phyloP scores from a whole-genome alignment of 2,113 vertebrate genomes.

The Ursus arctos region DNA sequence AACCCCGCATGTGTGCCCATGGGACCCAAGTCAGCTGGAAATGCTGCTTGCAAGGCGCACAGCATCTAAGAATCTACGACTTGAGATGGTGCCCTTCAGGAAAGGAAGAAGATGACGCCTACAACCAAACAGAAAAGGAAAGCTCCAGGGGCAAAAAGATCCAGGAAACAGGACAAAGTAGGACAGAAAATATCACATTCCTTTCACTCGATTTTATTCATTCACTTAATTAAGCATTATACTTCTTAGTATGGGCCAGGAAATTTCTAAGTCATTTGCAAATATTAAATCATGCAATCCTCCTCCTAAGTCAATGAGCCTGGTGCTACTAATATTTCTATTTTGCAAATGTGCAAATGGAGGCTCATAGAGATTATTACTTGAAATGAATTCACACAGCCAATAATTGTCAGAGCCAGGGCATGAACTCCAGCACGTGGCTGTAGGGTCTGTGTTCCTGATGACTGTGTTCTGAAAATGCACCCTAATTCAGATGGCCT shows the following conservation, averaged over 20 bases:
- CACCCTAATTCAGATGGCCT: not conserved
- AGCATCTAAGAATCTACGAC: not conserved
- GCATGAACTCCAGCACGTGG: not conserved
- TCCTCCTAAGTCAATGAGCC: not conserved
- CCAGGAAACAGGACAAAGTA: not conserved
- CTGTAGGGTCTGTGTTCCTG: not conserved
- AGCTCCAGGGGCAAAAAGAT: not conserved
- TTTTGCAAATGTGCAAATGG: not conserved
- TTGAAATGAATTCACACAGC: not conserved
- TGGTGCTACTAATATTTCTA: not conserved
- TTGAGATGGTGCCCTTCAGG: not conserved
- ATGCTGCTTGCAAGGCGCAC: not conserved
- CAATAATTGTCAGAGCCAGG: not conserved
- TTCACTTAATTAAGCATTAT: conserved; percentile 43
- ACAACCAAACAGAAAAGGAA: not conserved
- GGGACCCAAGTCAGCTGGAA: not conserved
- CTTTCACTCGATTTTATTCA: not conserved
- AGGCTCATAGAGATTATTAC: not conserved
- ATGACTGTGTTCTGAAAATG: not conserved
- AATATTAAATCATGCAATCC: conserved; percentile 39
- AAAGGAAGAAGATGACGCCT: not conserved
- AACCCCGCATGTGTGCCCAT: not conserved
- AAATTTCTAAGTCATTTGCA: conserved; percentile 31
- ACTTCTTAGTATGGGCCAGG: not conserved
- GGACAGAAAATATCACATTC: not conserved